phyloP scores from a whole-genome alignment of 1,140 invertebrate genomes.

The Drosophila pallidifrons region DNA sequence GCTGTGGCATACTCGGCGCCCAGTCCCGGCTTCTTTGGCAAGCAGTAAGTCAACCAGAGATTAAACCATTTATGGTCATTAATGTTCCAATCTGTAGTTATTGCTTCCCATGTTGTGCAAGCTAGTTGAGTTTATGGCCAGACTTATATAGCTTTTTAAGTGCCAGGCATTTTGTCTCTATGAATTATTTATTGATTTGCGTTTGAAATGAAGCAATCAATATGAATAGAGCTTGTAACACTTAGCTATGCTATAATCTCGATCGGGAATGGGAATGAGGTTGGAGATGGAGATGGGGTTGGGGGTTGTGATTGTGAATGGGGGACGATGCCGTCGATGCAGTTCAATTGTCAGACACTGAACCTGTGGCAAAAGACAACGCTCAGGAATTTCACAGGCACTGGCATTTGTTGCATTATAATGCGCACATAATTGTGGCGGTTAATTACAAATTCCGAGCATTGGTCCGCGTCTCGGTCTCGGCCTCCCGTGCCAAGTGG shows the following conservation, averaged over 20 bases:
- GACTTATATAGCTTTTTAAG: conserved; percentile 70
- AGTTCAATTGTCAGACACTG: conserved; percentile 41
- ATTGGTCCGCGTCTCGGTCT: conserved; percentile 49
- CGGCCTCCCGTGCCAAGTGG: conserved; percentile 46
- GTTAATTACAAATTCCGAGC: conserved; percentile 74
- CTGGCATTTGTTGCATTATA: conserved; percentile 66
- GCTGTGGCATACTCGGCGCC: conserved; percentile 73
- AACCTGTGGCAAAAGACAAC: conserved; percentile 30
- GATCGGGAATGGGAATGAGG: not conserved
- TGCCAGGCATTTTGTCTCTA: conserved; percentile 40
- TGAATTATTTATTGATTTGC: conserved; percentile 65
- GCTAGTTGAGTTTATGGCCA: conserved; percentile 27
- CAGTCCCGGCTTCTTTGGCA: conserved; percentile 80
- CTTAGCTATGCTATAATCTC: conserved; percentile 28
- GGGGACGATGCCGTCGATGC: not conserved
- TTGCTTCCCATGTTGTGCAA: conserved; percentile 67
- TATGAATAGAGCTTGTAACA: conserved; percentile 45
- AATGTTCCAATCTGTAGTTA: conserved; percentile 34
- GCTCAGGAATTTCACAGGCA: conserved; percentile 72
- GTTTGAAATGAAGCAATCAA: conserved; percentile 74
- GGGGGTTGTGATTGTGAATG: not conserved
- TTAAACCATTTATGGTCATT: not conserved
- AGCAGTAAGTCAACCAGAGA: conserved; percentile 69
- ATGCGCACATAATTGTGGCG: conserved; percentile 73
- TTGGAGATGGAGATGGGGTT: not conserved